Percentiles rank a stretch among this genome's conserved stretches.
Evolutionary conservation across 1,140 invertebrate species (phyloP).

Genomic region (Drosophila nebulosa): DNA sequence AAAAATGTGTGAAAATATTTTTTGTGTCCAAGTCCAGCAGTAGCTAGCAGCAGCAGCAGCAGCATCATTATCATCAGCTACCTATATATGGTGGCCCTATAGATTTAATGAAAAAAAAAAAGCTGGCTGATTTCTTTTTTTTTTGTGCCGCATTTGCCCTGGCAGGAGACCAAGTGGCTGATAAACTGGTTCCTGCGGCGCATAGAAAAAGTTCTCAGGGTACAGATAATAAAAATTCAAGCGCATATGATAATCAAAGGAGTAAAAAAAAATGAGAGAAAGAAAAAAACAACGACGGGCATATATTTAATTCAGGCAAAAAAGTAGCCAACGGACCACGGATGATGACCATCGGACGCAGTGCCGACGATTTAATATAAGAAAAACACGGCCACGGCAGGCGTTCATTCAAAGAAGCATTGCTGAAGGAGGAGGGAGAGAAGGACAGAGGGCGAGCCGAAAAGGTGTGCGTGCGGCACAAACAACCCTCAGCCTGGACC

Average conservation of each 20-base stretch:
- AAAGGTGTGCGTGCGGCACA: conserved; percentile 55
- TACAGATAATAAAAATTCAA: conserved; percentile 81
- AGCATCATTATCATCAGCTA: conserved; percentile 16
- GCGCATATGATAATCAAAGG: conserved; percentile 79
- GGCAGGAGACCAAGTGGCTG: conserved; percentile 78
- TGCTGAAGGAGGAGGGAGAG: conserved; percentile 16
- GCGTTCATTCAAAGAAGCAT: conserved; percentile 34
- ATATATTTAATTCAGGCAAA: conserved; percentile 78
- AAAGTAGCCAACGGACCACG: conserved; percentile 48
- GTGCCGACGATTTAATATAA: conserved; percentile 75
- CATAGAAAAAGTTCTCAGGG: conserved; percentile 80
- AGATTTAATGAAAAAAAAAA: conserved; percentile 64
- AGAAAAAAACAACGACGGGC: conserved; percentile 55
- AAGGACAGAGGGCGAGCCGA: conserved; percentile 28
- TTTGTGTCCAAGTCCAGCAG: conserved; percentile 57
- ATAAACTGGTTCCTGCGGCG: conserved; percentile 74
- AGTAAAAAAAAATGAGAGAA: conserved; percentile 33
- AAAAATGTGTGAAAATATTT: conserved; percentile 81
- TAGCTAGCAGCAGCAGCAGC: not conserved
- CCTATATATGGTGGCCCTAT: conserved; percentile 54
- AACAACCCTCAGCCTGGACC: conserved; percentile 63
- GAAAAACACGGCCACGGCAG: conserved; percentile 66
- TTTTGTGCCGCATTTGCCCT: conserved; percentile 37
- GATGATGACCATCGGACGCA: conserved; percentile 52
- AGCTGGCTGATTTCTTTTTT: conserved; percentile 40